Conservation (phyloP, 2,888 invertebrate genomes). For the Hyposoter didymator region DNA sequence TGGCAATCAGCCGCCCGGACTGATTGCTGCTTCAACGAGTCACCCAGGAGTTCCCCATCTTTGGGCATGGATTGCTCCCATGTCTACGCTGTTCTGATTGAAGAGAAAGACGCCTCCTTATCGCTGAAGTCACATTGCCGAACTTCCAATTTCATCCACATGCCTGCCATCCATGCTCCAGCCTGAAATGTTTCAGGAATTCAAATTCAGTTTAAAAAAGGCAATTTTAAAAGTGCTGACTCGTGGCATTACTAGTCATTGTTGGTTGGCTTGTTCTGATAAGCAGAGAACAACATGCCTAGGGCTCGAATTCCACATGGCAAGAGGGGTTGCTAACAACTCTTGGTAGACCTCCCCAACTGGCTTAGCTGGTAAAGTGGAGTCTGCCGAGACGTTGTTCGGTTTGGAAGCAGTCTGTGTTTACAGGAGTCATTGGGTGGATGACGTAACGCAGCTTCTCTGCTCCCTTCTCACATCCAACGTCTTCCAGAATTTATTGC, state of each 20-base stretch:
- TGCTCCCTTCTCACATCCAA: constrained; percentile 34
- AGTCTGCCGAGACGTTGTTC: constrained; percentile 32
- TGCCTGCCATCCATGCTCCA: not conserved
- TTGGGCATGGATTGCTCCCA: not conserved
- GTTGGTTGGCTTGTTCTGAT: constrained; percentile 35
- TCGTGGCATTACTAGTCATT: constrained; percentile 9
- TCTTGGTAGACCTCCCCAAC: constrained; percentile 34
- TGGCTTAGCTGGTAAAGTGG: constrained; percentile 17
- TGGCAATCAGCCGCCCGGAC: constrained; percentile 55
- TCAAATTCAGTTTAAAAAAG: not conserved
- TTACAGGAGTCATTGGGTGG: constrained; percentile 75
- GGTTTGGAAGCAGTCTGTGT: constrained; percentile 70
- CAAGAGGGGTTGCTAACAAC: constrained; percentile 19
- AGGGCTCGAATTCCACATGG: constrained; percentile 18
- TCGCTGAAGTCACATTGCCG: constrained; percentile 28
- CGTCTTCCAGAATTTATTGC: not conserved
- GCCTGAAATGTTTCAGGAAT: constrained; percentile 13
- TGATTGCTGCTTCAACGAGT: constrained; percentile 58
- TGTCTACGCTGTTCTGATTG: not conserved
- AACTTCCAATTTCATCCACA: constrained; percentile 2
- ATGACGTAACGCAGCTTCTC: constrained; percentile 59
- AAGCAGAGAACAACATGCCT: constrained; percentile 20
- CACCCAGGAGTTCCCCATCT: constrained; percentile 29
- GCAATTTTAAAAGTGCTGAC: constrained; percentile 42
- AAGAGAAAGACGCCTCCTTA: not conserved